Evolutionary conservation across 1,140 invertebrate species (phyloP).

Genomic region (Brachionus paranguensis): DNA sequence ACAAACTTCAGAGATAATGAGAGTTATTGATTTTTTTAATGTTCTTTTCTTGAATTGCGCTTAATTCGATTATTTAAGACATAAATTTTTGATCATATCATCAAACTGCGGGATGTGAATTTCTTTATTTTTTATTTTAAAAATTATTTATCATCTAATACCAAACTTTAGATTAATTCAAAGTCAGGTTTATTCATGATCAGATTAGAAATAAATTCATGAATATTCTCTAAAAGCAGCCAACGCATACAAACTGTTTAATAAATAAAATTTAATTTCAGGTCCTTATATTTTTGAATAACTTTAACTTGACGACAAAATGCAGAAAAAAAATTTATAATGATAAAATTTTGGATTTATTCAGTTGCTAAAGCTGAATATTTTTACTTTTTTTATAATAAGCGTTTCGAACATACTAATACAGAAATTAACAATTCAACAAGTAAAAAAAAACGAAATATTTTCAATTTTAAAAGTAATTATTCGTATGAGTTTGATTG

Average conservation of each 20-base stretch:
- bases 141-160: not conserved
- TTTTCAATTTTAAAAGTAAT: not conserved
- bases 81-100: not conserved
- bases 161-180: not conserved
- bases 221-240: not conserved
- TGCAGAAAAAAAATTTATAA: not conserved
- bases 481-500: constrained; percentile 22
- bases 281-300: not conserved
- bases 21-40: not conserved
- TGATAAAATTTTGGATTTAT: not conserved
- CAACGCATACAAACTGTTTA: not conserved
- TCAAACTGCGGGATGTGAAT: not conserved
- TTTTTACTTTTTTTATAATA: not conserved
- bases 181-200: not conserved
- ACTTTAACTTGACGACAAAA: not conserved
- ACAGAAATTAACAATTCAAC: not conserved
- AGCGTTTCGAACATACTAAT: not conserved
- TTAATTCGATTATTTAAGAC: not conserved
- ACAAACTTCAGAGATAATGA: not conserved
- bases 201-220: not conserved
- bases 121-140: not conserved
- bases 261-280: not conserved
- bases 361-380: not conserved
- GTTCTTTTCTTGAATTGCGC: not conserved
- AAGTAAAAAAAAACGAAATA: not conserved